Conservation (phyloP, 2,888 invertebrate genomes). For the Gisinianus flammeolus region DNA sequence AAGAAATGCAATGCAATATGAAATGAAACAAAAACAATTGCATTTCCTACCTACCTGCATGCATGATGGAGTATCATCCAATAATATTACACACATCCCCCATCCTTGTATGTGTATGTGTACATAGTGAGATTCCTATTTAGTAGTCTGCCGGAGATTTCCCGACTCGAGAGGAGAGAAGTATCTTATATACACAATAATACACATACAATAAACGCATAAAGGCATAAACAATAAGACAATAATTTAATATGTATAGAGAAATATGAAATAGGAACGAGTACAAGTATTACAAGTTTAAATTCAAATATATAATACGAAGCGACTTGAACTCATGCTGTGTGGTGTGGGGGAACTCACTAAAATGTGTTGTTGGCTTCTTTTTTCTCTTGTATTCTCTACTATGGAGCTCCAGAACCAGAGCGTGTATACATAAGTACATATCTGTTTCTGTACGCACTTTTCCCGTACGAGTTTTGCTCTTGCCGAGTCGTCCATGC, state of each 20-base stretch:
- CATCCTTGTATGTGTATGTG: too few species aligned
- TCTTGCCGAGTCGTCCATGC: not conserved
- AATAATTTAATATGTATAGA: not conserved
- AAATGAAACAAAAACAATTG: too few species aligned
- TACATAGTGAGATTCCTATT: not conserved
- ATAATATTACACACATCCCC: too few species aligned
- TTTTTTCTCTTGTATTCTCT: not conserved
- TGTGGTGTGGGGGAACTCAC: not conserved
- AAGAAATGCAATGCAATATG: too few species aligned
- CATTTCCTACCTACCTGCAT: too few species aligned
- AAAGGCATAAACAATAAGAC: not conserved
- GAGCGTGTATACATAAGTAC: not conserved
- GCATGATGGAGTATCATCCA: too few species aligned
- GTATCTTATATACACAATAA: not conserved
- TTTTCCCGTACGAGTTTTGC: not conserved
- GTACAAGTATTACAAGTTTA: not conserved
- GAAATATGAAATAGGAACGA: not conserved
- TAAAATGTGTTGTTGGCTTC: not conserved
- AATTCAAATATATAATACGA: slow-evolving; percentile 5
- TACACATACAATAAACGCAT: not conserved
- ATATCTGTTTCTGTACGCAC: not conserved
- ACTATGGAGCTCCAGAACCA: not conserved
- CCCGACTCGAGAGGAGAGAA: not conserved
- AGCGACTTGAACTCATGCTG: slow-evolving; percentile 7
- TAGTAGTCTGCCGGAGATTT: not conserved